Conservation (phyloP, 2,797 vertebrate genomes). For the Caiman crocodilus region DNA sequence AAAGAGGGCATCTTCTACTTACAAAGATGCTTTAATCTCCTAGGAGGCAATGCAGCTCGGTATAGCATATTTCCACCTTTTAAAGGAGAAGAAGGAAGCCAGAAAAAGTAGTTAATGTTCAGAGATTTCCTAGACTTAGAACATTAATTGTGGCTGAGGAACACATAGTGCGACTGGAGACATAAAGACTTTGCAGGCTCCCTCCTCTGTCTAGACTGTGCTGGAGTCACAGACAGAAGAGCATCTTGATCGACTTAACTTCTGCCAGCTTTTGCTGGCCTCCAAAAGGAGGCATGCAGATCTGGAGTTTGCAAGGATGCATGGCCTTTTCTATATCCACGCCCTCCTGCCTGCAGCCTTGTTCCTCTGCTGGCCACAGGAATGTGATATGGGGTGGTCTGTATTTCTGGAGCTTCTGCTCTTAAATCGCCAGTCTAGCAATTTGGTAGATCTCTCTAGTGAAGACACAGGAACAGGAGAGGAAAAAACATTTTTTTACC, state of each 20-base stretch:
- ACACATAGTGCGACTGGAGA: not conserved
- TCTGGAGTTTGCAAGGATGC: not conserved
- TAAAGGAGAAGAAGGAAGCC: not conserved
- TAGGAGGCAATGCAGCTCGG: not conserved
- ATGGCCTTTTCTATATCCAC: not conserved
- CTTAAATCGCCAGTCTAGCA: too few relatives aligned
- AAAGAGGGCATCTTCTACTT: not conserved
- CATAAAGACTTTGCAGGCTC: not conserved
- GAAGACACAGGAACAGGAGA: too few relatives aligned
- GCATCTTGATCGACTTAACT: not conserved
- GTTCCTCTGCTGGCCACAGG: not conserved
- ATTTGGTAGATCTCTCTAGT: too few relatives aligned
- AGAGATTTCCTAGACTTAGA: not conserved
- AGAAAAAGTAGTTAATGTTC: not conserved
- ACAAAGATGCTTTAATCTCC: slow-evolving; percentile 11
- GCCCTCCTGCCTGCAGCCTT: not conserved
- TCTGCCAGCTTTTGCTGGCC: not conserved
- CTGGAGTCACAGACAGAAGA: not conserved
- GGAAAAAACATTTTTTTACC: too few relatives aligned
- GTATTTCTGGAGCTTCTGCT: too few relatives aligned
- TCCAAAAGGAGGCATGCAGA: fast-evolving
- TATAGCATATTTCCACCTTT: not conserved
- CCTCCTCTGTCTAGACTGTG: fast-evolving
- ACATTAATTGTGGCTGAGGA: not conserved
- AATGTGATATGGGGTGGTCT: not conserved